These are phyloP conservation scores for Sinocyclocheilus maitianheensis DNA, from an alignment of 2,113 vertebrate species.

Conservation along the genomic window DNA sequence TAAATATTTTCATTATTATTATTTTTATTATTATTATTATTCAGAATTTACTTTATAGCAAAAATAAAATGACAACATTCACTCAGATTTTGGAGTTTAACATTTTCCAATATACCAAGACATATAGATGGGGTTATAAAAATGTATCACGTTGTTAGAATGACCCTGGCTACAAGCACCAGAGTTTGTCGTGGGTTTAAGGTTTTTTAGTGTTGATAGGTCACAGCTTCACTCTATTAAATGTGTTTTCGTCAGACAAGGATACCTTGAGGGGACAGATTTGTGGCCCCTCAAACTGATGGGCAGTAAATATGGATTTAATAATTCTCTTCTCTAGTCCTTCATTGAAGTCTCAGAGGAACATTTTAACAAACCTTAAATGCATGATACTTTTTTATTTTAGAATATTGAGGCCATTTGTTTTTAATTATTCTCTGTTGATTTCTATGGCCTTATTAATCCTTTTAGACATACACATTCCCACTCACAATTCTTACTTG, in stretches of 20 bases:
- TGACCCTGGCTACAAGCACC: neutral
- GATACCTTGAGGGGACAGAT: slow-evolving; percentile 77
- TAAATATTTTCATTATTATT: no score
- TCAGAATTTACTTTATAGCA: no score
- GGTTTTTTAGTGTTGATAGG: slow-evolving; percentile 67
- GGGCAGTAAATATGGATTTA: slow-evolving; percentile 76
- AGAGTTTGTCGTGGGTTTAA: slow-evolving; percentile 59
- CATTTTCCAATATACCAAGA: neutral
- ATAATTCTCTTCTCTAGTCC: neutral
- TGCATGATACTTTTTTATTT: neutral
- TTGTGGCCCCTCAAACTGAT: slow-evolving; percentile 76
- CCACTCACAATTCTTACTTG: neutral
- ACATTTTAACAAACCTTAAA: neutral
- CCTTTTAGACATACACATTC: neutral
- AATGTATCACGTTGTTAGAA: neutral
- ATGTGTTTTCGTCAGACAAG: slow-evolving; percentile 74
- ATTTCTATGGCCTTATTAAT: neutral
- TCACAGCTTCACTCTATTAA: slow-evolving; percentile 71
- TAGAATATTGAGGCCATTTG: neutral
- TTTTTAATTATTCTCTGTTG: neutral
- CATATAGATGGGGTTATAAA: neutral
- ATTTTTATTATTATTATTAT: no score
- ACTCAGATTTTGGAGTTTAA: neutral
- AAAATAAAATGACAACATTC: neutral
- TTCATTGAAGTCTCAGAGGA: neutral